A percentile compares a stretch with the other conserved stretches of the same genome.
Conservation (phyloP, 1,140 invertebrate species). For the Drosophila simulans region DNA sequence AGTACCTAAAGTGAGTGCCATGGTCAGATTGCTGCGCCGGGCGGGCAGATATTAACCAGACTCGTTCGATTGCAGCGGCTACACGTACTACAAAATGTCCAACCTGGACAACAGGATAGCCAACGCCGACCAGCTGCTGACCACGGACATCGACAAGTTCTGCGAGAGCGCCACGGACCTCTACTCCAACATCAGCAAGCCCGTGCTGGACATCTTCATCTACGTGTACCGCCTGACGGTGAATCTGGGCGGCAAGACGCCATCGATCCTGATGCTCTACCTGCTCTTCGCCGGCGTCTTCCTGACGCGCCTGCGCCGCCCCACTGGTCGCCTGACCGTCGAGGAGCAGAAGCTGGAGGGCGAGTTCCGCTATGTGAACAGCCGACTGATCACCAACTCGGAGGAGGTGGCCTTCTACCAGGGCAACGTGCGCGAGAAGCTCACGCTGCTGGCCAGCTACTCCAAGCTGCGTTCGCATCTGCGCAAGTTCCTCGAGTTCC, state of each 20-base stretch:
- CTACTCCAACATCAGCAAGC: slow-evolving; percentile 99
- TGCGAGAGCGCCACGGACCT: slow-evolving; percentile 97
- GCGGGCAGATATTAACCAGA: background rate
- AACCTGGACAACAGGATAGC: slow-evolving; percentile 97
- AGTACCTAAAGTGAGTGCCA: slow-evolving; percentile 94
- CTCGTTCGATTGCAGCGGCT: slow-evolving; percentile 87
- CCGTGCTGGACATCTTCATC: slow-evolving; percentile 96
- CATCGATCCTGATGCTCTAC: slow-evolving; percentile 93
- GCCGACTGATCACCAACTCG: slow-evolving; percentile 97
- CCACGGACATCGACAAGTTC: slow-evolving; percentile 98
- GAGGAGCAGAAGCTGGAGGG: slow-evolving; percentile 98
- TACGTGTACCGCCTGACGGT: slow-evolving; percentile 96
- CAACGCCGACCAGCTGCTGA: slow-evolving; percentile 98
- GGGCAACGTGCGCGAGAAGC: slow-evolving; percentile 95
- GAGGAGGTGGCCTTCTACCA: slow-evolving; percentile 99
- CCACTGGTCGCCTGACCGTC: slow-evolving; percentile 94
- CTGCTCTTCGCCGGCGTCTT: slow-evolving; percentile 92
- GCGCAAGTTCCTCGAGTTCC: slow-evolving; percentile 95
- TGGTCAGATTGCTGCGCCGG: background rate
- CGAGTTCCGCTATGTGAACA: slow-evolving; percentile 98
- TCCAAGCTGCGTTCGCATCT: slow-evolving; percentile 95
- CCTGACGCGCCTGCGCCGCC: slow-evolving; percentile 92
- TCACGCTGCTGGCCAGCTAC: slow-evolving; percentile 94
- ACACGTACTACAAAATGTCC: slow-evolving; percentile 98
- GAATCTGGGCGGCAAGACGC: slow-evolving; percentile 94